These are phyloP conservation scores for Lepidochrysops patricia DNA, from an alignment of 2,888 invertebrate genomes.

Conservation along the genomic window DNA sequence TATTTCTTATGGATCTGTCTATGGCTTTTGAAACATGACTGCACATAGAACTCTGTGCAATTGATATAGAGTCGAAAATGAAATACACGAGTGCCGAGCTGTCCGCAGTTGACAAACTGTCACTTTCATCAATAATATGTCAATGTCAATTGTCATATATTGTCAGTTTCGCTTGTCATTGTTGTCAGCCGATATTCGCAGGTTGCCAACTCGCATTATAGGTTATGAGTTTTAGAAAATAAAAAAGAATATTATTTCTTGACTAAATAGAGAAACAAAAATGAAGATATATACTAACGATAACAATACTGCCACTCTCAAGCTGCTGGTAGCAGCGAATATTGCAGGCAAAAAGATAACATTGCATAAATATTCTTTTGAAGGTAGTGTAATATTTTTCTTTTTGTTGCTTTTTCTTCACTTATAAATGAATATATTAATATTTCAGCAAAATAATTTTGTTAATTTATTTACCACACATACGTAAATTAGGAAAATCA, in stretches of 20 bases:
- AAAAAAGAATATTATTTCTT: not conserved
- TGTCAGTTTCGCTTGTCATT: not conserved
- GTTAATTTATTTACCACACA: not conserved
- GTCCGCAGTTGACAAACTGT: too few species aligned
- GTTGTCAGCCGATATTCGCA: not conserved
- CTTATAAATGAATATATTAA: not conserved
- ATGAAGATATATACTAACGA: conserved; percentile 85
- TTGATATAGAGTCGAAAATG: too few species aligned
- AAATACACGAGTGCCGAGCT: too few species aligned
- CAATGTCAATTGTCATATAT: not conserved
- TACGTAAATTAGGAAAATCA: not conserved
- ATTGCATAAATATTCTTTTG: conserved; percentile 73
- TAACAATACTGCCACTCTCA: conserved; percentile 84
- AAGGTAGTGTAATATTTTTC: conserved; percentile 60
- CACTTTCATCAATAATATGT: too few species aligned
- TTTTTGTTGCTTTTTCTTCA: not conserved
- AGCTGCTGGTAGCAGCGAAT: conserved; percentile 81
- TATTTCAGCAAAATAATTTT: too few species aligned
- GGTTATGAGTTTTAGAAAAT: conserved; percentile 12
- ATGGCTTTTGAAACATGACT: too few species aligned
- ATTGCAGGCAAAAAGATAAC: conserved; percentile 74
- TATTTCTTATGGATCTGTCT: too few species aligned
- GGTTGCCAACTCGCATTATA: conserved; percentile 10
- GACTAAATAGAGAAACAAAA: conserved; percentile 35
- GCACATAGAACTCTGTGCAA: too few species aligned